Conservation (phyloP, 1,140 invertebrate species). For the fruit fly (Drosophila melanogaster) region DNA sequence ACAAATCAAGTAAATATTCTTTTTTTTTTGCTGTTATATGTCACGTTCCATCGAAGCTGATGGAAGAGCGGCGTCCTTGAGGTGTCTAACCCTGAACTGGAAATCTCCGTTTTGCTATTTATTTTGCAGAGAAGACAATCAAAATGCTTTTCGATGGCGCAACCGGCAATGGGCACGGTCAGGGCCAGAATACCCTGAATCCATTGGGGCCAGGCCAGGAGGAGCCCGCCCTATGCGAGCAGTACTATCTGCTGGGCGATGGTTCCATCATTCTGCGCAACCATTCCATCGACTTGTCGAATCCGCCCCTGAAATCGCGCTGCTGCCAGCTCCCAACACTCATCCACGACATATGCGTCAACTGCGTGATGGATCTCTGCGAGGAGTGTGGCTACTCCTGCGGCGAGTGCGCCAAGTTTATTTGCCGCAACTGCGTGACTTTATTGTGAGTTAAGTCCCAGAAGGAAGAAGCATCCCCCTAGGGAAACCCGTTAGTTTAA, state of each 20-base stretch:
- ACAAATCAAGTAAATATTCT: no score
- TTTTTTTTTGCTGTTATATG: no score
- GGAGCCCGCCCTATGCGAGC: conserved; percentile 19
- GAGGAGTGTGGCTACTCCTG: conserved; percentile 78
- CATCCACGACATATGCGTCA: conserved; percentile 56
- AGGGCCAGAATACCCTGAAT: neutral
- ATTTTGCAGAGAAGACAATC: conserved; percentile 58
- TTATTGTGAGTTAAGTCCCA: conserved; percentile 66
- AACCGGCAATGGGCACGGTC: conserved; percentile 13
- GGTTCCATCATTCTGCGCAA: conserved; percentile 53
- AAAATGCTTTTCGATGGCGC: conserved; percentile 66
- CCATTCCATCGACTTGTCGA: conserved; percentile 36
- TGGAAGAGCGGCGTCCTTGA: no score
- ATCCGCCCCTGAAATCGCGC: conserved; percentile 45
- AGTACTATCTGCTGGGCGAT: conserved; percentile 50
- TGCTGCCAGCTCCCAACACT: conserved; percentile 61
- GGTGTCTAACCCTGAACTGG: no score
- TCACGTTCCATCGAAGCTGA: no score
- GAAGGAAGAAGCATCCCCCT: neutral
- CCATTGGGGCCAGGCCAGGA: neutral
- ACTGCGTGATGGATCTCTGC: conserved; percentile 65
- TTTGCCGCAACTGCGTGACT: conserved; percentile 69
- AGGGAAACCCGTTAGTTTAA: no score
- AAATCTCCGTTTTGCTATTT: no score
- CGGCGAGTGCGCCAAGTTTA: conserved; percentile 58